Evolutionary conservation across 2,888 invertebrate species (phyloP).

Genomic region (Steromphala cineraria): DNA sequence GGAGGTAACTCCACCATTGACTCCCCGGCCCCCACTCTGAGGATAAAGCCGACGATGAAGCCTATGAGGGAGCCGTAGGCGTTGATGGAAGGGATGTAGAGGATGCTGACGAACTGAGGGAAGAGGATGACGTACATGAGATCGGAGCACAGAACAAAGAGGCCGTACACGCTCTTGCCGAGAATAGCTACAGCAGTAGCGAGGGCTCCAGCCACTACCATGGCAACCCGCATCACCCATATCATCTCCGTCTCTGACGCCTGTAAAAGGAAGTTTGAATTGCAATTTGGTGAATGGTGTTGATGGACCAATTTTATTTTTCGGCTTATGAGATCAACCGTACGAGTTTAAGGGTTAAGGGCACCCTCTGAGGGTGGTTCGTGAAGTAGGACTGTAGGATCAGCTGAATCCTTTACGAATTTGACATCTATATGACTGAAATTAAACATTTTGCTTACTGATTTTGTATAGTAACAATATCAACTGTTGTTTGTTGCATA

Average conservation of each 20-base stretch:
- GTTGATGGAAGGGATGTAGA: conserved; percentile 40
- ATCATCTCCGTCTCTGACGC: conserved; percentile 40
- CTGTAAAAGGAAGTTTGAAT: conserved; percentile 20
- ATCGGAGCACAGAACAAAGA: conserved; percentile 44
- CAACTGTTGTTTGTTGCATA: no score
- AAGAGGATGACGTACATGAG: conserved; percentile 45
- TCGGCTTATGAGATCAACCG: no score
- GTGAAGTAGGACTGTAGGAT: no score
- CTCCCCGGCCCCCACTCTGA: conserved; percentile 90
- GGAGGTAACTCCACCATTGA: conserved; percentile 81
- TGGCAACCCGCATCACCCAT: conserved; percentile 41
- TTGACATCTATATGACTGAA: no score
- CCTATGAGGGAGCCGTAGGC: conserved; percentile 57
- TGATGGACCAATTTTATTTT: no score
- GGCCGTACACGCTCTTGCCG: conserved; percentile 40
- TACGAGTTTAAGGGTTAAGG: no score
- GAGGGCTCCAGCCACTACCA: conserved; percentile 32
- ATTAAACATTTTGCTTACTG: no score
- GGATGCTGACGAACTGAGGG: conserved; percentile 41
- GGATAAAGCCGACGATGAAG: conserved; percentile 84
- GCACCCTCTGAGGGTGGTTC: no score
- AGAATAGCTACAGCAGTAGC: conserved; percentile 39
- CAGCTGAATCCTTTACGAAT: no score
- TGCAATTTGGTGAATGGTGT: neutral
- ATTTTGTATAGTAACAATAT: no score